These are phyloP conservation scores for Crotalus viridis DNA, from an alignment of 2,113 vertebrate genomes.

Conservation along the genomic window DNA sequence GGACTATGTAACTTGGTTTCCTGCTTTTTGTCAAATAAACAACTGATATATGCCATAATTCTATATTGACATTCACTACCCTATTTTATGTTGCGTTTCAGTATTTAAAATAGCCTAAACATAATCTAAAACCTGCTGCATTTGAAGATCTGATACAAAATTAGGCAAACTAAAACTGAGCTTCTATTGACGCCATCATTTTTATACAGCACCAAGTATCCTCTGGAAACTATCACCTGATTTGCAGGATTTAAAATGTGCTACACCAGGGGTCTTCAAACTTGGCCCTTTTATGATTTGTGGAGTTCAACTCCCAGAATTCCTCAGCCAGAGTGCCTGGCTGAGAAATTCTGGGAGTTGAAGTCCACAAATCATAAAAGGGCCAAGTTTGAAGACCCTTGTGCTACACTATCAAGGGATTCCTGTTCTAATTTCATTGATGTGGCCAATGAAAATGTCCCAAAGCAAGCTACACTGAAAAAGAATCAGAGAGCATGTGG, in stretches of 20 bases:
- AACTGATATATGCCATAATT: not conserved
- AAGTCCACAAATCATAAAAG: no score
- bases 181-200: not conserved
- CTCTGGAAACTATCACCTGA: not conserved
- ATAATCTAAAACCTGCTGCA: not conserved
- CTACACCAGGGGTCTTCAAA: not conserved
- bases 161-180: not conserved
- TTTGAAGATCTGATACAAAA: not conserved
- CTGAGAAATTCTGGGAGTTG: no score
- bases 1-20: conserved; percentile 6
- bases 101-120: not conserved
- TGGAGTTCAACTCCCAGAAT: no score
- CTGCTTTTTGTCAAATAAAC: not conserved
- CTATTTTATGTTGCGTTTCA: not conserved
- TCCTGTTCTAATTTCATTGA: not conserved
- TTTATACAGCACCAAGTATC: not conserved
- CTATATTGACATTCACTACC: not conserved
- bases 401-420: not conserved
- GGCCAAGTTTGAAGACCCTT: no score
- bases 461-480: no score
- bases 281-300: no score
- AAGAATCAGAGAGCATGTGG: not conserved
- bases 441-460: not conserved
- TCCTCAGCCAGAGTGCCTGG: no score
- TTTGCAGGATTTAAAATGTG: not conserved